A percentile compares a stretch with the other conserved stretches of the same genome.
Evolutionary conservation across 35 echinoderm and acorn worm genomes (phyloP).

Genomic region (Anneissia japonica): DNA sequence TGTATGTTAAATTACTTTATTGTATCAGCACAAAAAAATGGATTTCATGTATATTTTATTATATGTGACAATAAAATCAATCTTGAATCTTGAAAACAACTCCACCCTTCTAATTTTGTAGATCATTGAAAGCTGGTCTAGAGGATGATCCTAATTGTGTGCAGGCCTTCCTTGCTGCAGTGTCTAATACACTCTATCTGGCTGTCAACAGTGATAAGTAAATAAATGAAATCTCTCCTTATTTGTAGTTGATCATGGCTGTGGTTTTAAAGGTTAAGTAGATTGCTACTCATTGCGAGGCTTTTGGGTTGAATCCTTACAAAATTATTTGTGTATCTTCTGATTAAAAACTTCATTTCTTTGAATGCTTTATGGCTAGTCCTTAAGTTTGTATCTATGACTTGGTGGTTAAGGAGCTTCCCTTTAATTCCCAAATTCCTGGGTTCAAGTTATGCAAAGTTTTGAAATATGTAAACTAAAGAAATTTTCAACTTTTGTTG

Average conservation of each 20-base stretch:
- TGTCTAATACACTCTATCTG: constrained; percentile 82
- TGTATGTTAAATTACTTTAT: no score
- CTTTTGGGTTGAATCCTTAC: neutral
- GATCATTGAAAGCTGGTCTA: constrained; percentile 69
- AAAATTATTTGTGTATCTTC: no score
- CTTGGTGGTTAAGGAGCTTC: no score
- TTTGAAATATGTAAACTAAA: no score
- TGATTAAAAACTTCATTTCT: no score
- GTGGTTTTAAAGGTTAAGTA: neutral
- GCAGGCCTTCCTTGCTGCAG: constrained; percentile 89
- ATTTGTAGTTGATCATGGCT: neutral
- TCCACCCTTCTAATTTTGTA: neutral
- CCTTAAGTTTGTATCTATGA: no score
- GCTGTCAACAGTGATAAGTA: constrained; percentile 55
- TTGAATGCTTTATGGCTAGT: no score
- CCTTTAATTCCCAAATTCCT: no score
- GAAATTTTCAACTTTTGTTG: no score
- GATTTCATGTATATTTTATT: no score
- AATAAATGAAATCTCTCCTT: neutral
- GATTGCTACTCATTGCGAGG: neutral
- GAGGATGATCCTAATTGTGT: constrained; percentile 77
- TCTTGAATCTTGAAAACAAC: neutral
- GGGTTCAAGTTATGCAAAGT: no score
- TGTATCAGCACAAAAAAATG: neutral
- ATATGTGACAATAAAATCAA: no score